Base-by-base conservation (phyloP, 2,797 vertebrate species). In the Florisuga fusca region DNA sequence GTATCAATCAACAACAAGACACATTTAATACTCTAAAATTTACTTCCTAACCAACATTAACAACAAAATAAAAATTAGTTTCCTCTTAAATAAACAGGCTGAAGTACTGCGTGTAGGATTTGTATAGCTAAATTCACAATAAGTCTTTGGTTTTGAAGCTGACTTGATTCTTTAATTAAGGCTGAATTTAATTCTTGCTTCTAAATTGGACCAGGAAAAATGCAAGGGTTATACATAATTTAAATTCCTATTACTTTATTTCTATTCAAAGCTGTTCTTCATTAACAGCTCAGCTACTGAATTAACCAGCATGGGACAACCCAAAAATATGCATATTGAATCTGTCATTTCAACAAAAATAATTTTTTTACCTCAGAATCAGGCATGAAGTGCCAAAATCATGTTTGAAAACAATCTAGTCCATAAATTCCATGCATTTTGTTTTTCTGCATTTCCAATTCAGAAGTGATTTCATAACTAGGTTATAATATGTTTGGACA, bases 241-340 rank as follows among this genome's bases (percentile, higher is more conserved):
- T 89, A 95, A 73, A 93, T 48, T 81, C 31, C 90, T 91, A 95
- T 95, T 95, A 94, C 57, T 89, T 87, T 95, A 84, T 72, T 96
- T 96, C 94, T 91, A 89, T 91, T 96, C 87, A 86, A 91, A 90
- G 85, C 73, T 88, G 51, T 36, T 94, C 76, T 88, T 96, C 86
- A 95, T 94, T 93, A 96, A 81, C 51, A 75, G 33, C 55, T 95
- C 69, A 88, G 48, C 67, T 94, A 71, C 10, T 80, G 63, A 93
- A 90, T 95, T 94, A 94, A 87, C 67, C 84, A 95, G 74, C 59
- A 53, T 67, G 57, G 77, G 59, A 82, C 38, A 90, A 71, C 50
- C 86, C 83, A 82, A 90, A 95, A 94, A 94, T 91, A 92, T 38
- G 45, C 57, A 87, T 76, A 89, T 31, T 80, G 64, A 85, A 93